Percentiles rank a stretch among this genome's conserved stretches.
phyloP scores from a whole-genome alignment of 35 echinoderm and acorn worm species.

The Nesometra sesokonis region DNA sequence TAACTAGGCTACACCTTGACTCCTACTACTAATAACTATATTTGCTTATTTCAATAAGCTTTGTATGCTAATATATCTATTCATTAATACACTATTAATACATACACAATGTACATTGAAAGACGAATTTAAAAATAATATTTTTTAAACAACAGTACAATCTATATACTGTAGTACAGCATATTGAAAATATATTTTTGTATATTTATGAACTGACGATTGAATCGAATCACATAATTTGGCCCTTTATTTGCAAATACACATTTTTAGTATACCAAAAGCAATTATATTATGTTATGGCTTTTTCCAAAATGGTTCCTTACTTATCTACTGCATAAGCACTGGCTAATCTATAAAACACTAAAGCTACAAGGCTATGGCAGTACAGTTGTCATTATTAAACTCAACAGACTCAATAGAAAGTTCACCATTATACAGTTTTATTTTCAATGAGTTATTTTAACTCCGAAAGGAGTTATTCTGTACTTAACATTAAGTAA shows the following conservation, averaged over 20 bases:
- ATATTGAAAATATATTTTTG: background rate
- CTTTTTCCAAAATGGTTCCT: background rate
- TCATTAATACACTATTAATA: background rate
- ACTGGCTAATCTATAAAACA: background rate
- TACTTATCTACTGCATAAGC: background rate
- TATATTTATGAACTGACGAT: background rate
- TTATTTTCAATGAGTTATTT: no score
- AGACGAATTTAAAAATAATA: background rate
- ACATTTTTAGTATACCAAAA: background rate
- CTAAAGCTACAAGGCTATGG: background rate
- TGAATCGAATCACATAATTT: background rate
- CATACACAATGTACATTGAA: background rate
- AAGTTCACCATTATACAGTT: no score
- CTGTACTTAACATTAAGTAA: no score
- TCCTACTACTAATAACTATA: no score
- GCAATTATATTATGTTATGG: no score
- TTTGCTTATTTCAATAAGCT: no score
- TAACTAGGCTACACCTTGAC: no score
- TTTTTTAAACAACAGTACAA: background rate
- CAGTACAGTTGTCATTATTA: background rate
- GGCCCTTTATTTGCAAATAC: background rate
- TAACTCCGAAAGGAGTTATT: no score
- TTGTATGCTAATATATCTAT: no score
- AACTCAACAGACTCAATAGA: background rate
- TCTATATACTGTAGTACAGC: background rate